Conservation (phyloP, 2,888 invertebrate species). For the Crepidodera aurea region DNA sequence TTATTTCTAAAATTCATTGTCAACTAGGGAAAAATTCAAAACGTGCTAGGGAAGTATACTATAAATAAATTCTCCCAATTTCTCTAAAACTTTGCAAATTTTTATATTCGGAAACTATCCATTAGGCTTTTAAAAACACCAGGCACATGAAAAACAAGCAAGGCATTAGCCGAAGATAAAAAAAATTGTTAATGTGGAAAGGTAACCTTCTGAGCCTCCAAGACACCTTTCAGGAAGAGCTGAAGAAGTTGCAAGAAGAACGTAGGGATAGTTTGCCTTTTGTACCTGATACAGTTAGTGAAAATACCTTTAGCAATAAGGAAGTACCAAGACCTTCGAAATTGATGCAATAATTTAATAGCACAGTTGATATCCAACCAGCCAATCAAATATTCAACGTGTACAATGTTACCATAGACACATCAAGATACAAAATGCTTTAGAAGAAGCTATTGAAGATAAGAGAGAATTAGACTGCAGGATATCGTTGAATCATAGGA, state of each 20-base stretch:
- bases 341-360: constrained; percentile 55
- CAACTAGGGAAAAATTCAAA: too few relatives aligned
- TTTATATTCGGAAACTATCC: too few relatives aligned
- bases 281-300: constrained; percentile 57
- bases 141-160: too few relatives aligned
- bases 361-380: constrained; percentile 55
- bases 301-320: neutral
- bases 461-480: constrained; percentile 26
- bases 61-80: too few relatives aligned
- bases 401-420: constrained; percentile 58
- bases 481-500: constrained; percentile 1
- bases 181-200: too few relatives aligned
- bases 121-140: too few relatives aligned
- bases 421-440: constrained; percentile 43
- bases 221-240: constrained; percentile 65
- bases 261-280: constrained; percentile 60
- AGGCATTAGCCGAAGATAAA: too few relatives aligned
- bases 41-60: too few relatives aligned
- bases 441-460: constrained; percentile 49
- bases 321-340: constrained; percentile 32
- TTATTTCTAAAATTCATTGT: neutral
- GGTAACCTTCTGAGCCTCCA: constrained; percentile 63
- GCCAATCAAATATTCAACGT: constrained; percentile 59
- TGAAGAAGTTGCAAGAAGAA: constrained; percentile 63
- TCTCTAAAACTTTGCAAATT: too few relatives aligned